Evolutionary conservation across 2,797 vertebrate species (phyloP), one percentile per base, ranked within the genome.

Genomic region (Vultur gryphus): DNA sequence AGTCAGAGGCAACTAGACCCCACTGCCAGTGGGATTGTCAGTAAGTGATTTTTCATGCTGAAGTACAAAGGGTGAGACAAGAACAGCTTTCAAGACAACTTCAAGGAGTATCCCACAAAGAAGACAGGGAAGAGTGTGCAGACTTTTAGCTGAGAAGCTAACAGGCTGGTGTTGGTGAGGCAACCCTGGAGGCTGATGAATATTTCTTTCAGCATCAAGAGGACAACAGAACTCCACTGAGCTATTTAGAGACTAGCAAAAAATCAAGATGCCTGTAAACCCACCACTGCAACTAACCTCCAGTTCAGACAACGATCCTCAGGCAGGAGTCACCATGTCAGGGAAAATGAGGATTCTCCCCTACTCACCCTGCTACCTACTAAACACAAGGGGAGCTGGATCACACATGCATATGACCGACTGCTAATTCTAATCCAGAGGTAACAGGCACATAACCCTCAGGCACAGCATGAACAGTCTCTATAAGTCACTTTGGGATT

Each of bases 41-140:
- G 48, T 4, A 57, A 31, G 35, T 13, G 49, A 5, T n/a, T 86
- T 76, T 44, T 93, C 49, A 84, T 23, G 20, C 31, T 78, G 23
- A 66, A 84, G 37, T 89, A 90, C 61, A 92, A 93, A 92, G 21
- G 6, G 11, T 29, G 18, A 85, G 26, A 80, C 28, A 59, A 44
- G n/a, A 72, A 69, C 0, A 0, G 20, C 37, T 84, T 88, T 86
- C 73, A 62, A 78, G 46, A 85, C 3, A 12, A 72, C 21, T 79
- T 84, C 48, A 85, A 93, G 62, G 13, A 65, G 46, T 10, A 57
- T 41, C 25, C 21, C 61, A 67, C 72, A 51, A 35, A 71, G 66
- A 76, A 1, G 1, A 35, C n/a, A 15, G 0, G 5, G 65, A 87
- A 87, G 21, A 49, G 19, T 0, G 3, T 10, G 8, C 19, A 31